Base-by-base conservation (phyloP, 2,888 invertebrate species). In the Strigamia transsilvanica region DNA sequence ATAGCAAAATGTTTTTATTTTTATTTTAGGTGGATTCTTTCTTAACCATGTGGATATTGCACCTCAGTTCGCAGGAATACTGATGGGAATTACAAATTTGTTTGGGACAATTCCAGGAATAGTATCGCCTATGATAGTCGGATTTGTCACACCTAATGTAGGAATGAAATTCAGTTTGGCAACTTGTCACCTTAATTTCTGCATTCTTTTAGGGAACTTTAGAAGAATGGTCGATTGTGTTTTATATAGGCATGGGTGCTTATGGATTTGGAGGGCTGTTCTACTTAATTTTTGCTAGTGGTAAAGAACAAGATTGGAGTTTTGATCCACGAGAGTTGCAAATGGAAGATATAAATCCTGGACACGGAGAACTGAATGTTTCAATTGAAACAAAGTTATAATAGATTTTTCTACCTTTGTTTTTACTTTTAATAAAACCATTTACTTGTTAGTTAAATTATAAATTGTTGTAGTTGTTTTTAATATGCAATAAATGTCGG, bases 31-130 rank as follows among this genome's bases (percentile, higher is more conserved):
- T 9, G 89, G 88, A 0, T 90, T 89, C 84, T 87, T 89, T 86
- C 87, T 89, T 10, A 89, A 88, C 82, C 86, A 88, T 56, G 86
- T 90, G 23, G 90, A 89, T 83, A 85, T 90, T 81, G 90, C 90
- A 1, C 90, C 90, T 1, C 87, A 88, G 2, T 89, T 87, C 85
- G 87, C 89, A 0, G 90, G 90, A 0, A 85, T 89, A 3, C 84
- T 90, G 12, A 88, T 88, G 2, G 90, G 90, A 0, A 84, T 89
- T n/a, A 87, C 88, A 42, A 90, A 90, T 83, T 87, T 88, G 18
- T 85, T 89, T 81, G 89, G 87, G 0, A 88, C 88, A 21, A 83
- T 88, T 2, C 87, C 88, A 56, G 90, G 90, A 12, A 88, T 89
- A 83, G 79, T 88, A 3, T 87, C 88, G 4, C 89, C 90, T 0